Base-by-base conservation (phyloP, 2,113 vertebrate genomes). In the Aix galericulata region DNA sequence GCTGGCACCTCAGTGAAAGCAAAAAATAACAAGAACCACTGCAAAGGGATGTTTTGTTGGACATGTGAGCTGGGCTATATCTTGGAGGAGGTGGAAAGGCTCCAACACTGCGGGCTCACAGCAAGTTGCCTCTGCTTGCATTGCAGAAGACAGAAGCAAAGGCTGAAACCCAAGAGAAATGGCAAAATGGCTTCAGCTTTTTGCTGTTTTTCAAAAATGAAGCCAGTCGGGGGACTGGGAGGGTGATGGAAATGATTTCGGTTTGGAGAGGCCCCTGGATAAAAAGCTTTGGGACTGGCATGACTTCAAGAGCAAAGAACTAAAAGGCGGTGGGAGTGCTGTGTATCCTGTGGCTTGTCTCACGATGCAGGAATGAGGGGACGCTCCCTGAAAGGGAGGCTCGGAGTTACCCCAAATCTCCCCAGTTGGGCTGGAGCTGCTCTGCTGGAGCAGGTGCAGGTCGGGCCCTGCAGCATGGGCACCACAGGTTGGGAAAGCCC, bases 401-500 rank as follows among this genome's bases (percentile, higher is more conserved):
- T 69, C 58, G 0, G 1, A 8, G 27, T 53, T 13, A 79, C 52
- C 48, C 21, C 42, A 78, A 25, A 75, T 36, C 29, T 25, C 62
- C 69, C 48, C 46, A 17, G 4, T 13, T 9, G 16, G 31, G 20
- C 10, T 3, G 7, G n/a, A 77, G 34, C 40, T 0, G 0, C 18
- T 46, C 66, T 91, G 64, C 44, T 36, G 76, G 26, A 60, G 25
- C 42, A 27, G 31, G 34, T 38, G 21, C 42, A 27, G 34, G 34
- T 50, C 0, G 0, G n/a, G 29, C 17, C 27, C 40, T 0, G 1
- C 25, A 32, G 42, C 22, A 25, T 12, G 50, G 23, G 50, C 22
- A 46, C 44, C 44, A 73, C 69, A 91, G 38, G 56, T 68, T 79
- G 42, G 80, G 83, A 56, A 94, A 90, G 38, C 27, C 66, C 59